Conservation (phyloP, 2,797 vertebrate genomes). For the Pygocentrus nattereri region DNA sequence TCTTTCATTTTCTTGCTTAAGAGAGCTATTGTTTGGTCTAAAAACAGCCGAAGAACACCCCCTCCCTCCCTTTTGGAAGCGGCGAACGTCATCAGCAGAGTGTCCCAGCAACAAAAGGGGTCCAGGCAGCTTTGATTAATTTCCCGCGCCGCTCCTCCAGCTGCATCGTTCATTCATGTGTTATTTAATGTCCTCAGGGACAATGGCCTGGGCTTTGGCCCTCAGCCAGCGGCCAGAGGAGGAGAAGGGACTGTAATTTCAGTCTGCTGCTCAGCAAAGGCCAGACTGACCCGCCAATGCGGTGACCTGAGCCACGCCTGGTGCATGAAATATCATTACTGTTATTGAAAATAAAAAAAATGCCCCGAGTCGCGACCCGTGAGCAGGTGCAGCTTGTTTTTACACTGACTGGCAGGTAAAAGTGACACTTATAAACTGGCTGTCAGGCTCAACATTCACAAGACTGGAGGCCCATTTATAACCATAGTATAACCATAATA, state of each 20-base stretch:
- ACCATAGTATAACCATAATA: neutral
- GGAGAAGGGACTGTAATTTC: neutral
- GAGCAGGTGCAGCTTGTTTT: neutral
- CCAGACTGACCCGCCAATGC: neutral
- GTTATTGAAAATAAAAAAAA: neutral
- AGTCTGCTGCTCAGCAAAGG: neutral
- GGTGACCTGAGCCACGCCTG: neutral
- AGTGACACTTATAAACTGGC: neutral
- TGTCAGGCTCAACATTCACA: neutral
- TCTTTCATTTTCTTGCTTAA: neutral
- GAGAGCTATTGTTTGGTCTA: neutral
- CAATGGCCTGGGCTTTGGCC: constrained; percentile 72
- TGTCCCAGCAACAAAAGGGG: constrained; percentile 69
- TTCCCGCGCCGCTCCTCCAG: constrained; percentile 50
- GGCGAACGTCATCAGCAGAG: constrained; percentile 69
- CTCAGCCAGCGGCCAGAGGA: constrained; percentile 68
- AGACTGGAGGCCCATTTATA: neutral
- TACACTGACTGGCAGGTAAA: neutral
- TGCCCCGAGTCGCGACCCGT: neutral
- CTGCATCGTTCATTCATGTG: constrained; percentile 48
- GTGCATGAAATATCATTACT: neutral
- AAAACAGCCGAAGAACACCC: no score
- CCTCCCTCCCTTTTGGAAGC: neutral
- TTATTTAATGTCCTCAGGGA: constrained; percentile 59
- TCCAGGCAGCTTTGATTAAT: constrained; percentile 63